Evolutionary conservation across 1,140 invertebrate species (phyloP), one percentile per base, ranked within the genome.

Genomic region (Drosophila yakuba): DNA sequence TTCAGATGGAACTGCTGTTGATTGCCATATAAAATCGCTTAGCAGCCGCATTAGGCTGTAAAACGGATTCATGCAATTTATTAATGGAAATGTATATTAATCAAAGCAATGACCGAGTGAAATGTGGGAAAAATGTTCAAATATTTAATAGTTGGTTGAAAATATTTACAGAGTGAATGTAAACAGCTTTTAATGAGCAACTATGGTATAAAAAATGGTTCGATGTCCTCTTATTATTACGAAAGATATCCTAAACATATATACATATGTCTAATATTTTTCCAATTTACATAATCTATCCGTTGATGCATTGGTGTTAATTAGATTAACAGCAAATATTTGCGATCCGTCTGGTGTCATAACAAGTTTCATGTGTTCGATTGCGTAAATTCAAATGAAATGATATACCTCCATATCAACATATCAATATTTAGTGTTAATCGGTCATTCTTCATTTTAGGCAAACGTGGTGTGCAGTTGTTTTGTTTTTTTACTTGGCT

Each of bases 1-100:
- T 57, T 71, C 17, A 28, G 14, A 48, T 71, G 67, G 67, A 71
- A 71, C 67, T 48, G 28, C 67, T 50, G 17, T 45, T 41, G 67
- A 71, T 71, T 71, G 67, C 67, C 67, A 36, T 71, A 71, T 69
- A 71, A 71, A 71, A 71, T 58, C 67, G 41, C 64, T 71, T 71
- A 71, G 36, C 51, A 32, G 64, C 11, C 36, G 64, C 17, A 57
- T 71, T 71, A 71, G 57, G 63, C 36, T 36, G 36, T 69, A 71
- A 68, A 71, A 47, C 36, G 64, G 8, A 28, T 50, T 17, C 41
- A n/a, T 12, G 15, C 0, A 35, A 41, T 68, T 68, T 71, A 71
- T 68, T 25, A 39, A 68, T 48, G 8, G 11, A 67, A 56, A 68
- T 12, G 20, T 39, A 14, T 10, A 38, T 4, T 10, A 11, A 61